Percentiles rank a stretch among this genome's conserved stretches.
These are phyloP conservation scores for Lucilia sericata DNA, from an alignment of 1,140 invertebrate genomes.

Conservation along the genomic window DNA sequence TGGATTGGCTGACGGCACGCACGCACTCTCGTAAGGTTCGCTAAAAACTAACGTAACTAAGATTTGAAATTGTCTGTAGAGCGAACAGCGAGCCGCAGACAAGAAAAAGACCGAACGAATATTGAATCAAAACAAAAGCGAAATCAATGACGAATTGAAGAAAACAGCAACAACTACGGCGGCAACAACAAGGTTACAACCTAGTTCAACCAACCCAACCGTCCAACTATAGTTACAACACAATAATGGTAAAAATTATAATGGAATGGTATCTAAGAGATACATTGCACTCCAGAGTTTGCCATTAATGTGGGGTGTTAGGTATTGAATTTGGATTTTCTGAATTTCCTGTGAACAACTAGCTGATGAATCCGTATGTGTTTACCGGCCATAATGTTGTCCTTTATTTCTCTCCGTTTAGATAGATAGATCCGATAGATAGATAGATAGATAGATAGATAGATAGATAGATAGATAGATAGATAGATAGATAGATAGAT, in stretches of 20 bases:
- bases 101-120: background rate
- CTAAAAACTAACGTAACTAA: slow-evolving; percentile 38
- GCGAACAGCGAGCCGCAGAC: background rate
- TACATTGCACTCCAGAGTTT: background rate
- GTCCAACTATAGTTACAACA: slow-evolving; percentile 4
- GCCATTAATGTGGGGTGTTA: background rate
- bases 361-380: too few species aligned
- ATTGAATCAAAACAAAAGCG: background rate
- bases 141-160: background rate
- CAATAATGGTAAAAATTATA: background rate
- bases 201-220: slow-evolving; percentile 2
- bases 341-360: too few species aligned
- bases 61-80: slow-evolving; percentile 28
- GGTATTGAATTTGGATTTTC: too few species aligned
- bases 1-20: slow-evolving; percentile 1
- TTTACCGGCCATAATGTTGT: too few species aligned
- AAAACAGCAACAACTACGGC: background rate
- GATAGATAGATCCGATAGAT: too few species aligned
- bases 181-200: background rate
- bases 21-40: slow-evolving; percentile 38
- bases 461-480: too few species aligned
- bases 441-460: too few species aligned
- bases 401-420: too few species aligned
- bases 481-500: too few species aligned
- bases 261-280: slow-evolving; percentile 11